Evolutionary conservation across 2,888 invertebrate genomes (phyloP).

Genomic region (Stramonita haemastoma): DNA sequence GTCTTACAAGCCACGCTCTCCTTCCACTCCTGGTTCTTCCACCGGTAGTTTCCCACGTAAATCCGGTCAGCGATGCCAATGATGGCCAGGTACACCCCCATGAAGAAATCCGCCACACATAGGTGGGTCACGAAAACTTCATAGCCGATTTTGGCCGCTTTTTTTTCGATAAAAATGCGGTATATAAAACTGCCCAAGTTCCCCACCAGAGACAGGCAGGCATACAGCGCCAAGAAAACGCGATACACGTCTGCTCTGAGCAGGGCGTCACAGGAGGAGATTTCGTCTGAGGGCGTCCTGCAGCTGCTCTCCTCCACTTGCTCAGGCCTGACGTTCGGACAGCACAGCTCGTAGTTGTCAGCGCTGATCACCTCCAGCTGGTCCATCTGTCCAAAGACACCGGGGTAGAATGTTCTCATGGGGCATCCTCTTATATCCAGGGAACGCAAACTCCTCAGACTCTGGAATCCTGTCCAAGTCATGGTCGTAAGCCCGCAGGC

Average conservation of each 20-base stretch:
- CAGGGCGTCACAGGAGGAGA: conserved; percentile 41
- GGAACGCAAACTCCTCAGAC: not conserved
- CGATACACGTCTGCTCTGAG: conserved; percentile 22
- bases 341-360: conserved; percentile 42
- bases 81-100: conserved; percentile 46
- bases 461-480: not conserved
- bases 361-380: not conserved
- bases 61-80: conserved; percentile 44
- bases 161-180: conserved; percentile 28
- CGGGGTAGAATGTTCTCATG: not conserved
- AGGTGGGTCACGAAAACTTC: conserved; percentile 44
- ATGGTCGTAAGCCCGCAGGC: not conserved
- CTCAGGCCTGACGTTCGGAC: not conserved
- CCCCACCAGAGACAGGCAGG: conserved; percentile 19
- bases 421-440: conserved; percentile 21
- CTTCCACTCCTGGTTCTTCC: conserved; percentile 37
- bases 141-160: conserved; percentile 30
- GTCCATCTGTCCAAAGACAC: not conserved
- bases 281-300: conserved; percentile 19
- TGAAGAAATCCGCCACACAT: conserved; percentile 43
- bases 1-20: conserved; percentile 36
- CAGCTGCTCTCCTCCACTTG: not conserved
- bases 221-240: conserved; percentile 28
- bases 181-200: conserved; percentile 37
- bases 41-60: conserved; percentile 34